Evolutionary conservation across 2,113 vertebrate genomes (phyloP).

Genomic region (Leptocoma aspasia): DNA sequence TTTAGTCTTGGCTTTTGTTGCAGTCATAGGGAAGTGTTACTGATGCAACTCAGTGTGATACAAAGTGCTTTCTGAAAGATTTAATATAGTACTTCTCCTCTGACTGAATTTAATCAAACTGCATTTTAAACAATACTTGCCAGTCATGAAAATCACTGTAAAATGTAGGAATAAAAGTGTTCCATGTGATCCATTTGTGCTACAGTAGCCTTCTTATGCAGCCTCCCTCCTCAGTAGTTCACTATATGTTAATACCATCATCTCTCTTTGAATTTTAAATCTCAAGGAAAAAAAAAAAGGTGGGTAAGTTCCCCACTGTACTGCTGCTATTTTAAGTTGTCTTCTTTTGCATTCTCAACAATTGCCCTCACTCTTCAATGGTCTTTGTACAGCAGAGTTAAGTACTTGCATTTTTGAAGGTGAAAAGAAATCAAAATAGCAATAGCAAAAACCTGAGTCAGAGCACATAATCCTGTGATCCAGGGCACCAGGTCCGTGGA

Average conservation of each 20-base stretch:
- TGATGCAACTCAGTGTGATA: conserved; percentile 5
- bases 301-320: neutral
- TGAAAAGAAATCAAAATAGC: neutral
- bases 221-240: neutral
- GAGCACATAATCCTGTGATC: neutral
- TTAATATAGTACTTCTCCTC: neutral
- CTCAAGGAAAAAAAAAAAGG: neutral
- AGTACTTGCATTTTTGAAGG: neutral
- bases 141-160: neutral
- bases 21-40: neutral
- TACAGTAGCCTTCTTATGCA: neutral
- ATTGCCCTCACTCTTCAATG: neutral
- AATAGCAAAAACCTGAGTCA: neutral
- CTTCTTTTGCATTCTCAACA: neutral
- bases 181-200: neutral
- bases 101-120: conserved; percentile 15
- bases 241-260: neutral
- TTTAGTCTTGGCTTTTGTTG: conserved; percentile 33
- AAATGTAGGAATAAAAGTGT: neutral
- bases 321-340: conserved; percentile 5
- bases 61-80: conserved; percentile 2
- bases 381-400: neutral
- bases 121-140: neutral
- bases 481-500: neutral
- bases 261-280: neutral